These are phyloP conservation scores for Indri indri DNA, from an alignment of 2,113 vertebrate species.

Conservation along the genomic window DNA sequence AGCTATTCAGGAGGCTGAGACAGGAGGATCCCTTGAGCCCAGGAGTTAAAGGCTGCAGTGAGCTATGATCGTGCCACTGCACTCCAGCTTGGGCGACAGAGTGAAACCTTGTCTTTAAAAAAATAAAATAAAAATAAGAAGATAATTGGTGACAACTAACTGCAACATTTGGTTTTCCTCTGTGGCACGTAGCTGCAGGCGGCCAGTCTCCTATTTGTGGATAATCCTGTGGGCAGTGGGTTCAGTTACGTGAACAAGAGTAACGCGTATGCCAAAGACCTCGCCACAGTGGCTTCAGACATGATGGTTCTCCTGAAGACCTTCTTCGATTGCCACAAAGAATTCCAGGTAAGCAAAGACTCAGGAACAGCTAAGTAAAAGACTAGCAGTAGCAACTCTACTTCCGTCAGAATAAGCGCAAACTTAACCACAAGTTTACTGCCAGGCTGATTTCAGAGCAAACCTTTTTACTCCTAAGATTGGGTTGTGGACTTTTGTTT, in stretches of 20 bases:
- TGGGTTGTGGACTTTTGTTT: not conserved
- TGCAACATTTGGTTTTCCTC: not conserved
- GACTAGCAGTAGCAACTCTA: accelerated
- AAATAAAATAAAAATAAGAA: too few relatives aligned
- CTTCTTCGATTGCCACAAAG: constrained; percentile 87
- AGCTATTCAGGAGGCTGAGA: too few relatives aligned
- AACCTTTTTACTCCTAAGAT: not conserved
- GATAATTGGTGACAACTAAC: not conserved
- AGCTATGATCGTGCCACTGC: too few relatives aligned
- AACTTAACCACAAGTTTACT: not conserved
- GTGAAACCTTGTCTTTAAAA: too few relatives aligned
- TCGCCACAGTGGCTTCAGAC: constrained; percentile 89
- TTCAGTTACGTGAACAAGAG: constrained; percentile 91
- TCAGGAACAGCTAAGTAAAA: not conserved
- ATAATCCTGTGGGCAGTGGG: constrained; percentile 96
- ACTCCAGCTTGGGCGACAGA: too few relatives aligned
- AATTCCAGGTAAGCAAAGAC: constrained; percentile 89
- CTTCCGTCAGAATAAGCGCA: not conserved
- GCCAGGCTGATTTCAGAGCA: not conserved
- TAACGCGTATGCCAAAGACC: constrained; percentile 87
- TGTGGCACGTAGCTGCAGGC: constrained; percentile 86
- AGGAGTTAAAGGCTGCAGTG: too few relatives aligned
- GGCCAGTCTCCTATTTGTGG: constrained; percentile 94
- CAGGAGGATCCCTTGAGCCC: too few relatives aligned
- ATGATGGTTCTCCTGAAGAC: constrained; percentile 92